Base-by-base conservation (phyloP, 1,140 invertebrate species). In the Pseudomyrmex sp. region DNA sequence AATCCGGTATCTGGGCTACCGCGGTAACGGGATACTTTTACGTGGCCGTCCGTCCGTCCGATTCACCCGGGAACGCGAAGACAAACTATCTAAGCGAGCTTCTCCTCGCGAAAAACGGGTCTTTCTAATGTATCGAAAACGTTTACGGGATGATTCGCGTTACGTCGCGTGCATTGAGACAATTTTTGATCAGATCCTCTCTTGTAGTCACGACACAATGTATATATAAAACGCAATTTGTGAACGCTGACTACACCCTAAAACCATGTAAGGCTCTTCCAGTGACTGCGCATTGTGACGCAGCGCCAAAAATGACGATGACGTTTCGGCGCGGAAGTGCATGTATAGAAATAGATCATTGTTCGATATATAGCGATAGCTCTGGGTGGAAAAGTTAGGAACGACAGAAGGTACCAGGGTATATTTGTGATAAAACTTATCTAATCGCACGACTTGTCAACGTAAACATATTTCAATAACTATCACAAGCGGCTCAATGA, bases 1-100 rank as follows among this genome's bases (percentile, higher is more conserved):
- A 92, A 92, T 90, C 90, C 89, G 92, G 92, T 92, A 93, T 93
- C 92, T 92, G 91, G 92, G 91, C 89, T 93, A 92, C 79, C 80
- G 66, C 85, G 82, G 88, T 93, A 93, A 93, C 92, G 92, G 92
- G 92, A 93, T 86, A 92, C 88, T 80, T 92, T 91, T 89, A 90
- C 90, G 90, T 86, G 91, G 87, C 89, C 92, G 82, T 89, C 76
- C 76, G 82, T 89, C 76, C 76, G 82, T 77, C 72, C 70, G 35
- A 44, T n/a, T 76, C 2, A 12, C 12, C 15, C 76, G 23, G 61
- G 79, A 85, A 86, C 86, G 59, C 86, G 86, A 75, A 88, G 88
- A 86, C 76, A 46, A 52, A 26, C 48, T 79, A 66, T 66, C 82
- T 80, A 87, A 87, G 74, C 68, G 52, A 10, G 59, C n/a, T 23